These are phyloP conservation scores for Zoanthus sansibaricus DNA, from an alignment of 92 coral and sea anemone species.

Conservation along the genomic window DNA sequence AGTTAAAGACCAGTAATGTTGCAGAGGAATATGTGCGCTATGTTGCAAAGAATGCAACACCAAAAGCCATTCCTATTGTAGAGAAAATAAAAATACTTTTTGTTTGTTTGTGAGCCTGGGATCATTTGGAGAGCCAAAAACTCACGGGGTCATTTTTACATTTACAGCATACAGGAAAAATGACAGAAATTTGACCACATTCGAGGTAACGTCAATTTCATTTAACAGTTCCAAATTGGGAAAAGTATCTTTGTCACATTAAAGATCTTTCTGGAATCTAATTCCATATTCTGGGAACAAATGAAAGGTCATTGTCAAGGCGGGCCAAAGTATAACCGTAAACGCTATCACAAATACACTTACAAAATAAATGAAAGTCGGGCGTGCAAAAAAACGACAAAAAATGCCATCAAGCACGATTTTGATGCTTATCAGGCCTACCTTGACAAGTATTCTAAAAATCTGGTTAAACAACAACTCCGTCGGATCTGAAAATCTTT, in stretches of 20 bases:
- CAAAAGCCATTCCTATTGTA: too few relatives aligned
- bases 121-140: slow-evolving; percentile 1
- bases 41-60: too few relatives aligned
- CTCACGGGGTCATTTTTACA: slow-evolving; percentile 8
- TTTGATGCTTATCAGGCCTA: slow-evolving; percentile 26
- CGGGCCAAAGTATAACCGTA: slow-evolving; percentile 67
- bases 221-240: background rate
- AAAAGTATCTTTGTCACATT: slow-evolving; percentile 61
- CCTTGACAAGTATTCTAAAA: slow-evolving; percentile 27
- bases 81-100: too few relatives aligned
- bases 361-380: slow-evolving; percentile 24
- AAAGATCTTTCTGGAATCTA: slow-evolving; percentile 33
- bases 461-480: slow-evolving; percentile 50
- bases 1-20: too few relatives aligned
- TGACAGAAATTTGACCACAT: slow-evolving; percentile 4
- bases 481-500: slow-evolving; percentile 60
- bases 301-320: slow-evolving; percentile 56
- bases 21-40: too few relatives aligned
- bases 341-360: slow-evolving; percentile 63
- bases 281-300: slow-evolving; percentile 42
- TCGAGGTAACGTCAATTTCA: background rate
- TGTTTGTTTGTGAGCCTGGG: background rate
- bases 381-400: slow-evolving; percentile 37
- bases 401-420: slow-evolving; percentile 22
- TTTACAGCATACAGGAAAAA: slow-evolving; percentile 14